Evolutionary conservation across 2,888 invertebrate species (phyloP), one percentile per base, ranked within the genome.

Genomic region (Allophyes oxyacanthae): DNA sequence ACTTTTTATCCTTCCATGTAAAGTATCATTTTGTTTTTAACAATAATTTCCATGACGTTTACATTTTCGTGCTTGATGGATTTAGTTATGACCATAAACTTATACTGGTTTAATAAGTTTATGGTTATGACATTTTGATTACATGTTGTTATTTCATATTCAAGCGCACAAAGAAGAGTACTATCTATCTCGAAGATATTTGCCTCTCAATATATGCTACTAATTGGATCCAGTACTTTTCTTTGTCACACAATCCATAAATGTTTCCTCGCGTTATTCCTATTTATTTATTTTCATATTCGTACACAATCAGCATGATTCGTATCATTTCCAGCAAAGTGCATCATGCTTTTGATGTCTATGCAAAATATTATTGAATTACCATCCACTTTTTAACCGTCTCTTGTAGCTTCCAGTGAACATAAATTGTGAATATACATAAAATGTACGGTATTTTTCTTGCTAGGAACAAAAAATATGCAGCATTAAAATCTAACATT

Each of bases 331-430:
- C 69, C 84, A 86, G 89, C 90, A 83, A 87, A 82, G 83, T 90
- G 92, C 91, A 88, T 93, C 92, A 93, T 92, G 93, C 93, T 94
- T 94, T 93, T 91, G 92, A 88, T 94, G 93, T 93, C 87, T 90
- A 89, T 87, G 87, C 89, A 82, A 74, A 86, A 81, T 78, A 67
- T 78, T 77, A 75, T 77, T 75, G 49, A 82, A 79, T 80, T 74
- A 73, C 55, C 53, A 77, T 68, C 74, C 76, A 82, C 74, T 77
- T 77, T 70, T 67, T 72, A 70, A 72, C 57, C 81, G 72, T 82
- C 74, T 79, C 76, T 81, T 72, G 72, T 82, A 85, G 87, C 81
- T 84, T 83, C 60, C 59, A 73, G 69, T 73, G 46, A 75, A 59
- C 38, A 59, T 67, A 59, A 72, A 66, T 77, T 77, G 72, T 69